Base-by-base conservation (phyloP, 2,888 invertebrate species). In the Ectobius pallidus region DNA sequence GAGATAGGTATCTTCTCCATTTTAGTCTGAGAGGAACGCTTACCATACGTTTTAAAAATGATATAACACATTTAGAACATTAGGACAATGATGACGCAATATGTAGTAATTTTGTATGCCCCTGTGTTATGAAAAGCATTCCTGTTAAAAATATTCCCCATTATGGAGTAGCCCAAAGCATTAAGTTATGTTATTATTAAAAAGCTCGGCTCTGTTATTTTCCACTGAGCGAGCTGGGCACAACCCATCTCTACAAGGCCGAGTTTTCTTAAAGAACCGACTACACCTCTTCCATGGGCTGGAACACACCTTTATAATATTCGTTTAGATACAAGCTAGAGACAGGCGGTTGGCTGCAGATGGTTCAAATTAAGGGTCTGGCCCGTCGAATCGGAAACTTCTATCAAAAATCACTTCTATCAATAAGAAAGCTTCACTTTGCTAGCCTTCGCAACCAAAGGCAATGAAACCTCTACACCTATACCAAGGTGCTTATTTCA, bases 321-420 rank as follows among this genome's bases (percentile, higher is more conserved):
- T 65, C 65, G 25, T 65, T 27, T 22, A 11, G 27, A 65, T 65
- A 44, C 22, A 62, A 62, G 61, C 30, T 61, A n/a, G 18, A 42
- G 63, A 14, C 63, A 3, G 22, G 65, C 42, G 65, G 65, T 65
- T 65, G 65, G 65, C 65, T 65, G 65, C 65, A 65, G 52, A 58
- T 52, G 52, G 25, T 52, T 46, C 65, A 71, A 49, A 55, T 65
- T 39, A 62, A 70, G 70, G 63, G 67, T 55, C 67, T 58, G 27
- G 20, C 71, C 65, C n/a, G 58, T 67, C 71, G 71, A 71, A 71
- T 71, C 67, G 67, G 42, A 67, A 65, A 27, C 44, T 44, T 39
- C 70, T 49, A 68, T 68, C 68, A 68, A 68, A 68, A 68, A 68
- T 58, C 30, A 58, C 58, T 58, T 30, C 58, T 58, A 58, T 58